A percentile compares a stretch with the other conserved stretches of the same genome.
These are phyloP conservation scores for Cheilosia grossa DNA, from an alignment of 2,888 invertebrate genomes.

Conservation along the genomic window DNA sequence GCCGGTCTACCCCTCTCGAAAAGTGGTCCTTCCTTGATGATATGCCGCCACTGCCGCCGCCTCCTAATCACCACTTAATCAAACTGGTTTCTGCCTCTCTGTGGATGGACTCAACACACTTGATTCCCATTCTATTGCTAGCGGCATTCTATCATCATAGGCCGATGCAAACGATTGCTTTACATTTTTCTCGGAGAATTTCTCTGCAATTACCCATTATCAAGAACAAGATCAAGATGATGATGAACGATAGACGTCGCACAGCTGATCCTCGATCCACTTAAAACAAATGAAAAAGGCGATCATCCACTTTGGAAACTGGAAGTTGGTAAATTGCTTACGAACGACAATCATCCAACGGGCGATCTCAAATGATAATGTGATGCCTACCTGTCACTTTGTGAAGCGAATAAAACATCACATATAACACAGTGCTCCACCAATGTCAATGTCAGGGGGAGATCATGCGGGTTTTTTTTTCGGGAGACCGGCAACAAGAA, in stretches of 20 bases:
- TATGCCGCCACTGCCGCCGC: neutral
- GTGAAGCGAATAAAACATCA: slow-evolving; percentile 54
- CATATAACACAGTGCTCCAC: slow-evolving; percentile 1
- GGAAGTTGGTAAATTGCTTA: slow-evolving; percentile 48
- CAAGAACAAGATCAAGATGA: slow-evolving; percentile 1
- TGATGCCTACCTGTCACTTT: slow-evolving; percentile 50
- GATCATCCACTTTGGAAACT: neutral
- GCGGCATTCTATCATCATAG: slow-evolving; percentile 10
- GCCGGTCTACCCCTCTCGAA: neutral
- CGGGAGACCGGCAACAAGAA: slow-evolving; percentile 21
- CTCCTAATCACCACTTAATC: slow-evolving; percentile 37
- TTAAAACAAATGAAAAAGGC: slow-evolving; percentile 2
- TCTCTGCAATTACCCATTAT: slow-evolving; percentile 47
- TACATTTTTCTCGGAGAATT: neutral
- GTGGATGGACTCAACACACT: neutral
- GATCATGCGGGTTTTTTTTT: slow-evolving; percentile 25
- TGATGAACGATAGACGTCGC: slow-evolving; percentile 26
- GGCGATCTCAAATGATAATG: slow-evolving; percentile 49
- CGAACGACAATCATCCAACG: slow-evolving; percentile 32
- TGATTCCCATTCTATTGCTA: slow-evolving; percentile 15
- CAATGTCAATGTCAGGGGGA: slow-evolving; percentile 62
- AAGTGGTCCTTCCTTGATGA: slow-evolving; percentile 14
- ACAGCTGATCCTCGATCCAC: slow-evolving; percentile 6
- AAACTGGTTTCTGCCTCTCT: slow-evolving; percentile 34
- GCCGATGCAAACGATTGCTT: slow-evolving; percentile 17